Base-by-base conservation (phyloP, 2,797 vertebrate genomes). In the Xenopus petersii region DNA sequence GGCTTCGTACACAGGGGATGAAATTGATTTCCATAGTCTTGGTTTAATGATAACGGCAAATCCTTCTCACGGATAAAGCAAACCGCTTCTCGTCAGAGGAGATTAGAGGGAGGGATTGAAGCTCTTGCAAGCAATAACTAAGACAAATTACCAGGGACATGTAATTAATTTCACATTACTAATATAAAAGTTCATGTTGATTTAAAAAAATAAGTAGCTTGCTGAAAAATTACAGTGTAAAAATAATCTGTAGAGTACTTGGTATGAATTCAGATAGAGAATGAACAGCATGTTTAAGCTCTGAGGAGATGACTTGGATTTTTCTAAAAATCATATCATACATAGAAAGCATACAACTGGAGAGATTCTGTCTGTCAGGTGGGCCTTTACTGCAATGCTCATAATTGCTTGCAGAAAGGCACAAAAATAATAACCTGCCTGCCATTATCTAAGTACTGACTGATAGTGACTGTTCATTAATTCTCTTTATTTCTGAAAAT, bases 101-200 rank as follows among this genome's bases (percentile, higher is more conserved):
- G 69, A 71, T 62, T 71, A 70, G 3, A 51, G 24, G 62, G 33
- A 17, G 70, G 63, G 60, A 63, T 63, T 54, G 60, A 51, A 51
- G 15, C 49, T 51, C 36, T 42, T 42, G 36, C 4, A 51, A 55
- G 47, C 48, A 65, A 65, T 65, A 65, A 36, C 10, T 36, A 60
- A 26, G 64, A 51, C 26, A 63, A 71, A 71, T 71, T 49, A 51
- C 61, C 21, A 30, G 49, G 24, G 60, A 46, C 51, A 63, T 51
- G 59, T 70, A 71, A 71, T 71, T 51, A 60, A 62, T 71, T 71
- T 49, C 21, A 62, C 11, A 71, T 48, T 24, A 48, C 68, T 12
- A 47, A 13, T 10, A 9, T 42, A 42, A 42, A 42, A 42, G 36
- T 42, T 3, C 36, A 42, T 6, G 36, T 42, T 42, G 36, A 42